phyloP scores from a whole-genome alignment of 2,888 invertebrate species.

The Ophraella communa region DNA sequence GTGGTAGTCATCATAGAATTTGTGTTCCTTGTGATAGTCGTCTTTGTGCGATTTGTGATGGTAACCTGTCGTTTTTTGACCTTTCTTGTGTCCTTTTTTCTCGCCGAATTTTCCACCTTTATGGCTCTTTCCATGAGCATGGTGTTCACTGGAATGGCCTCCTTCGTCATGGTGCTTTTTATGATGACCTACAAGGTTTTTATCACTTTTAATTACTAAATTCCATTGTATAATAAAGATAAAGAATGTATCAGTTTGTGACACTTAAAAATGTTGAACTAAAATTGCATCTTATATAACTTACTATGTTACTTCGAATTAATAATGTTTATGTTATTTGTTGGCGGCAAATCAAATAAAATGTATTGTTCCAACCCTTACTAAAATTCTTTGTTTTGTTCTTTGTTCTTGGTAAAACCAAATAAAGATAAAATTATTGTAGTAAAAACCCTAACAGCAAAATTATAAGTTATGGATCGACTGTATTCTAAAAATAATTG shows the following conservation, averaged over 20 bases:
- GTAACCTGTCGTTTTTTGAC: conserved; percentile 82
- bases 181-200: conserved; percentile 63
- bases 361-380: too few relatives aligned
- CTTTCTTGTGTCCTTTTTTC: conserved; percentile 85
- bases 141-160: conserved; percentile 77
- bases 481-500: background rate
- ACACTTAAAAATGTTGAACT: too few relatives aligned
- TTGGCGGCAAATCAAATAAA: too few relatives aligned
- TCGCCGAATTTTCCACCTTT: conserved; percentile 82
- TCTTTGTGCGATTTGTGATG: conserved; percentile 88
- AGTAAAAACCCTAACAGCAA: too few relatives aligned
- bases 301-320: too few relatives aligned
- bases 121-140: conserved; percentile 78
- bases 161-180: conserved; percentile 81
- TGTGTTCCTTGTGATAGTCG: conserved; percentile 85
- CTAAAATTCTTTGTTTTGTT: too few relatives aligned
- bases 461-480: background rate
- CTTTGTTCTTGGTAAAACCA: too few relatives aligned
- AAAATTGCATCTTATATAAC: too few relatives aligned
- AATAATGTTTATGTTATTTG: too few relatives aligned
- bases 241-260: too few relatives aligned
- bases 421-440: too few relatives aligned
- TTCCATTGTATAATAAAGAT: too few relatives aligned
- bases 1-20: conserved; percentile 87
- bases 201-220: background rate